Percentiles rank a stretch among this genome's conserved stretches.
Conservation (phyloP, 2,888 invertebrate species). For the Tenthredo distinguenda region DNA sequence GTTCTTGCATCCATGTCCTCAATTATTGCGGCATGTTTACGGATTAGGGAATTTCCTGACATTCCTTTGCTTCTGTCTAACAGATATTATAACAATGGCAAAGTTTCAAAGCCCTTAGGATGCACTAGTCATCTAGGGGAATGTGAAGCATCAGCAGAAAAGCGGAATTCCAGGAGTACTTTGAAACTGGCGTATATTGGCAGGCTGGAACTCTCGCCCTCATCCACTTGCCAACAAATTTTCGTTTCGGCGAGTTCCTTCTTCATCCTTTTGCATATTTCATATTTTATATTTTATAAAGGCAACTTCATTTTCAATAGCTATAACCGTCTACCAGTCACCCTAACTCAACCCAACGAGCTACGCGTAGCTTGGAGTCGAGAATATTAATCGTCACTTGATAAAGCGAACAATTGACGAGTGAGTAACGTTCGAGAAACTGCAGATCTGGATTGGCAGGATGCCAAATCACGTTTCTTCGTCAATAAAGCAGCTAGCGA, state of each 20-base stretch:
- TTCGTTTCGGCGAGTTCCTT: slow-evolving; percentile 24
- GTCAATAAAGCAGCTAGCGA: slow-evolving; percentile 32
- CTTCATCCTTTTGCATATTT: slow-evolving; percentile 45
- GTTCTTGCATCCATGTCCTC: neutral
- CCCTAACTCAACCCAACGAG: neutral
- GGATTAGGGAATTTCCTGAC: slow-evolving; percentile 10
- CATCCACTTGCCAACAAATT: slow-evolving; percentile 44
- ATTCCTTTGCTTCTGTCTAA: neutral
- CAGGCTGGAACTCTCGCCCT: slow-evolving; percentile 22
- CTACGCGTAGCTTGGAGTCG: neutral
- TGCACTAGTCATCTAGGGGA: slow-evolving; percentile 24
- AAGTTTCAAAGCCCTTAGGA: neutral
- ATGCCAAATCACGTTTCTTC: slow-evolving; percentile 39
- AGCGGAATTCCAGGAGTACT: slow-evolving; percentile 39
- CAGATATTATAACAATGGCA: slow-evolving; percentile 6
- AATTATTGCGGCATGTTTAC: neutral
- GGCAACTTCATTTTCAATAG: slow-evolving; percentile 19
- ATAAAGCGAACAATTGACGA: slow-evolving; percentile 43
- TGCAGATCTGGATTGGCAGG: neutral
- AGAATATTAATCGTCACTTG: slow-evolving; percentile 35
- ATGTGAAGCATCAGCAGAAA: slow-evolving; percentile 12
- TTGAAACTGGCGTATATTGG: slow-evolving; percentile 32
- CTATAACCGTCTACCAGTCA: neutral
- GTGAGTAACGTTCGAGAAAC: slow-evolving; percentile 9
- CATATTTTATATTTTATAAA: slow-evolving; percentile 41